These are phyloP conservation scores for Huso huso DNA, from an alignment of 2,797 vertebrate species.

Conservation along the genomic window DNA sequence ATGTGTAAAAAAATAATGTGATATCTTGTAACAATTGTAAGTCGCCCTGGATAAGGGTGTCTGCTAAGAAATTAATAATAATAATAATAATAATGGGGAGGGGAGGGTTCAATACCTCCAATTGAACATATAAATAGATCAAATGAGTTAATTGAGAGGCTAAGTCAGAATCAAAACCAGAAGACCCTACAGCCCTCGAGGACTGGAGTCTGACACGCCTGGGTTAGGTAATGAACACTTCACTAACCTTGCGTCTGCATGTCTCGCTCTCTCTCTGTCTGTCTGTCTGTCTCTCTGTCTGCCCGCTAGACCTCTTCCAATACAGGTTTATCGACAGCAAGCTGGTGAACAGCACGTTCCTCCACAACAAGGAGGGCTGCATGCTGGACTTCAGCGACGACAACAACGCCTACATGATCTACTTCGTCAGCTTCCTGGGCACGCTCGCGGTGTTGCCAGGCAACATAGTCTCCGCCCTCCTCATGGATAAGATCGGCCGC, in stretches of 20 bases:
- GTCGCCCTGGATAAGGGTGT: no score
- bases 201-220: no score
- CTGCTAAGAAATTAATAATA: no score
- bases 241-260: not conserved
- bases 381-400: constrained; percentile 87
- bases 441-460: constrained; percentile 90
- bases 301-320: constrained; percentile 78
- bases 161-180: no score
- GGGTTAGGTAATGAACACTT: no score
- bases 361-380: constrained; percentile 95
- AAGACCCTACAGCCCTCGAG: no score
- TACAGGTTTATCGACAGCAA: constrained; percentile 84
- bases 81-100: no score
- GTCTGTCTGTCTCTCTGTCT: not conserved
- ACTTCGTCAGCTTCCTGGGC: constrained; percentile 94
- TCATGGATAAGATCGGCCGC: constrained; percentile 96
- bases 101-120: no score
- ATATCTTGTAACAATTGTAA: no score
- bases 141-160: no score
- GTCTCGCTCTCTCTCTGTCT: not conserved
- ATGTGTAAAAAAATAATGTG: no score
- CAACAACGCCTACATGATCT: constrained; percentile 97
- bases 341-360: constrained; percentile 88
- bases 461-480: constrained; percentile 90
- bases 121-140: no score